Conservation (phyloP, 2,797 vertebrate species). For the Serranus cabrilla region DNA sequence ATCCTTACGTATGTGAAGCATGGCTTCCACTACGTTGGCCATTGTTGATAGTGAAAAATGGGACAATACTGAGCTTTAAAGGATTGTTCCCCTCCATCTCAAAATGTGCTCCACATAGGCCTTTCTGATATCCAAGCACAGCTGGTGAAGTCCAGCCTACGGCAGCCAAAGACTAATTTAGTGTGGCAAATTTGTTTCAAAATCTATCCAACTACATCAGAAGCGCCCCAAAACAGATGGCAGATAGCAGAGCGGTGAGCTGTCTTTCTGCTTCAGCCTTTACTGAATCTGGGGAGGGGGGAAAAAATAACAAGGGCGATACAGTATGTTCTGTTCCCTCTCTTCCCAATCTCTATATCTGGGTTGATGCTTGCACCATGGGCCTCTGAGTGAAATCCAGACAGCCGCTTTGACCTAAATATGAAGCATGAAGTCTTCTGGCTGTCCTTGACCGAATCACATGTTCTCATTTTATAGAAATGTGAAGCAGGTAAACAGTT, state of each 20-base stretch:
- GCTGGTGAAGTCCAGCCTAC: constrained; percentile 60
- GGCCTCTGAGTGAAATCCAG: constrained; percentile 65
- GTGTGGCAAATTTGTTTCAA: constrained; percentile 71
- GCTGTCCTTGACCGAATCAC: constrained; percentile 77
- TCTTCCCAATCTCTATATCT: constrained; percentile 66
- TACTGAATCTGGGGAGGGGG: constrained; percentile 35
- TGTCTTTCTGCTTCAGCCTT: constrained; percentile 51
- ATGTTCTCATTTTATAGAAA: constrained; percentile 53
- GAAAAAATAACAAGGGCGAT: constrained; percentile 42
- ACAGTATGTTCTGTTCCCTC: constrained; percentile 59
- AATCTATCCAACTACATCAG: constrained; percentile 68
- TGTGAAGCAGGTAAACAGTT: constrained; percentile 47
- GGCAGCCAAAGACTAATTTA: constrained; percentile 74
- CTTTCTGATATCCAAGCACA: constrained; percentile 60
- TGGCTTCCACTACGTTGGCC: constrained; percentile 25
- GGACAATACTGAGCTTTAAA: constrained; percentile 39
- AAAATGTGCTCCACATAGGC: constrained; percentile 48
- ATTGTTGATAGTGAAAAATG: constrained; percentile 29
- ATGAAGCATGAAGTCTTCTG: constrained; percentile 59
- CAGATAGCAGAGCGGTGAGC: constrained; percentile 55
- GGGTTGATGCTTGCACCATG: constrained; percentile 69
- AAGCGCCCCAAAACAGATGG: constrained; percentile 69
- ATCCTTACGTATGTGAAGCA: constrained; percentile 48
- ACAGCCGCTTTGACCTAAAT: constrained; percentile 80
- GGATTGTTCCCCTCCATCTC: constrained; percentile 46